Evolutionary conservation across 35 echinoderm and acorn worm genomes (phyloP).

Genomic region (Anneissia japonica): DNA sequence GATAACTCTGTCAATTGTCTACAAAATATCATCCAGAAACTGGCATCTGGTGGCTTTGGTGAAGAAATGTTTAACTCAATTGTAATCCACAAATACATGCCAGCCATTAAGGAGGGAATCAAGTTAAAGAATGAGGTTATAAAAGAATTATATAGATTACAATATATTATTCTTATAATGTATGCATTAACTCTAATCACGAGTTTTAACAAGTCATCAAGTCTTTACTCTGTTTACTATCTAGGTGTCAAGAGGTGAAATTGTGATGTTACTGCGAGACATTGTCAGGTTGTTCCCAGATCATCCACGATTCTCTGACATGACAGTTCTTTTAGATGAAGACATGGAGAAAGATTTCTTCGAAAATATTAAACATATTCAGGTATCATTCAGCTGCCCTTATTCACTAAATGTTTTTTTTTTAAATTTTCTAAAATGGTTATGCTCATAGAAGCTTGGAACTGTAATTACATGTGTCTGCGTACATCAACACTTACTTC

Average conservation of each 20-base stretch:
- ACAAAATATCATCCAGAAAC: conserved; percentile 39
- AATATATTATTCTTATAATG: no score
- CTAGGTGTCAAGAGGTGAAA: not conserved
- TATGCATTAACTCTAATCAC: no score
- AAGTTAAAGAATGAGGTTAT: conserved; percentile 70
- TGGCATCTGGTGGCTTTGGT: not conserved
- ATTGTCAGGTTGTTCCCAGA: conserved; percentile 54
- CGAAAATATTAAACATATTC: conserved; percentile 98
- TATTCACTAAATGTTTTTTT: no score
- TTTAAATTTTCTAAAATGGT: no score
- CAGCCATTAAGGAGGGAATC: conserved; percentile 77
- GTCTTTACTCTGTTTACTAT: not conserved
- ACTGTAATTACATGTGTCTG: no score
- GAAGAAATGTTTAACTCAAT: conserved; percentile 24
- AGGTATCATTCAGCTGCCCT: conserved; percentile 56
- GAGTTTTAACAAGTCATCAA: no score
- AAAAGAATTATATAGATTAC: not conserved
- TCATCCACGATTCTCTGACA: conserved; percentile 46
- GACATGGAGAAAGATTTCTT: conserved; percentile 91
- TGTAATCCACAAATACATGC: conserved; percentile 49
- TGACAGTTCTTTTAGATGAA: conserved; percentile 52
- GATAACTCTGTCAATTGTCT: conserved; percentile 63
- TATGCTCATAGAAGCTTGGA: no score
- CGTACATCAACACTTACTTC: no score
- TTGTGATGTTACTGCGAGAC: conserved; percentile 41